Conservation (phyloP, 1,140 invertebrate species). For the Maconellicoccus hirsutus region DNA sequence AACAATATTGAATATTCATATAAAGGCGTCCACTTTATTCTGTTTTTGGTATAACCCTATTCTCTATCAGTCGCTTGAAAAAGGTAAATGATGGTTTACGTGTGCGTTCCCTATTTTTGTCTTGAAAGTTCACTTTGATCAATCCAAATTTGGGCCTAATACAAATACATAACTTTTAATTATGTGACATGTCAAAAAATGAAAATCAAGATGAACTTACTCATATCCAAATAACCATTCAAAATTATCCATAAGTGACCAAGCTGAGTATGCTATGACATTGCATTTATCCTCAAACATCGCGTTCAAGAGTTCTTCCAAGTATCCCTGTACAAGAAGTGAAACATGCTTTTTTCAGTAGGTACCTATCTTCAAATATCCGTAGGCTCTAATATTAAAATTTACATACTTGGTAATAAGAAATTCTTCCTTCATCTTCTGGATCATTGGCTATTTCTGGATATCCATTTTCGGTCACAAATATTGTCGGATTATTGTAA, state of each 20-base stretch:
- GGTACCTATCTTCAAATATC: not conserved
- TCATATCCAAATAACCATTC: constrained; percentile 41
- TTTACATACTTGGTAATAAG: constrained; percentile 26
- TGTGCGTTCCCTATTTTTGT: too few relatives aligned
- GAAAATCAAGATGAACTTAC: too few relatives aligned
- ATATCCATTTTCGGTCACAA: constrained; percentile 49
- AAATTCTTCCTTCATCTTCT: too few relatives aligned
- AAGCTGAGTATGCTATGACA: constrained; percentile 42
- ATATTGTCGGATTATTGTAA: constrained; percentile 43
- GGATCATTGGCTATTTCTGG: constrained; percentile 34
- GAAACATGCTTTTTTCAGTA: not conserved
- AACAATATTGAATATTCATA: too few relatives aligned
- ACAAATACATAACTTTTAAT: too few relatives aligned
- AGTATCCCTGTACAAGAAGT: constrained; percentile 40
- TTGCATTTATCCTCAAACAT: constrained; percentile 39
- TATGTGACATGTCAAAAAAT: too few relatives aligned
- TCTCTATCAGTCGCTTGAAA: too few relatives aligned
- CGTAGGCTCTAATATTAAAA: constrained; percentile 32
- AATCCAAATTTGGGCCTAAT: too few relatives aligned
- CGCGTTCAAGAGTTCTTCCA: constrained; percentile 46
- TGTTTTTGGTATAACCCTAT: too few relatives aligned
- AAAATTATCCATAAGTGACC: constrained; percentile 48
- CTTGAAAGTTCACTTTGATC: too few relatives aligned
- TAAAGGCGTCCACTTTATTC: too few relatives aligned
- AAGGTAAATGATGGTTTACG: too few relatives aligned